Conservation (phyloP, 2,113 vertebrate genomes). For the Erpornis zantholeuca region DNA sequence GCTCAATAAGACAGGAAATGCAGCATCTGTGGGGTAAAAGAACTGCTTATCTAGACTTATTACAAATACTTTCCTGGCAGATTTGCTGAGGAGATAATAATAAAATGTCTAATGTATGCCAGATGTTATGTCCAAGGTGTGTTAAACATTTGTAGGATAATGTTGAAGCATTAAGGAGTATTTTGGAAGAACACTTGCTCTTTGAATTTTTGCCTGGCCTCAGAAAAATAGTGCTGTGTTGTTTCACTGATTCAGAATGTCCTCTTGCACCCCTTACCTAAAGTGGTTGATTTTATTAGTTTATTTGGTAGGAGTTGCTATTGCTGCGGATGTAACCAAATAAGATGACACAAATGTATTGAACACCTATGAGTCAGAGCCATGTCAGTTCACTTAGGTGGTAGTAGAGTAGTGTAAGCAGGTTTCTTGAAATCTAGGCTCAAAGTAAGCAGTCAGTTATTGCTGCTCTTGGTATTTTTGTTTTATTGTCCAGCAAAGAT, state of each 20-base stretch:
- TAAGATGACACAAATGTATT: neutral
- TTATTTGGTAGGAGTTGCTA: neutral
- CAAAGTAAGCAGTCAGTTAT: neutral
- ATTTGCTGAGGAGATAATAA: neutral
- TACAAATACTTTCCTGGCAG: neutral
- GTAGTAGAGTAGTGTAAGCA: neutral
- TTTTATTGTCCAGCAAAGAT: neutral
- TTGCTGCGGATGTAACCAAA: neutral
- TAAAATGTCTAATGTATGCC: neutral
- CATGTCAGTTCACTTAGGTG: neutral
- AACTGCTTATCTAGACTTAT: neutral
- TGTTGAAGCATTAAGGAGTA: neutral
- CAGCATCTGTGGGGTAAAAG: neutral
- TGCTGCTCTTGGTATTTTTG: neutral
- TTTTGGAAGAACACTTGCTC: neutral
- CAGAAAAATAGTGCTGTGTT: neutral
- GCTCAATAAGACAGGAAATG: neutral
- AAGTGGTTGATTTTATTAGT: neutral
- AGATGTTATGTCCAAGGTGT: neutral
- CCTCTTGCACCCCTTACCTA: neutral
- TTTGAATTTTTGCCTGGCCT: neutral
- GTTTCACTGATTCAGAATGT: neutral
- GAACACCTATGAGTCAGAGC: slow-evolving; percentile 13
- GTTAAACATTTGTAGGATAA: neutral
- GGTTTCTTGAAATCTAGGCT: neutral